These are phyloP conservation scores for Hylaea fasciaria DNA, from an alignment of 2,888 invertebrate genomes.

Conservation along the genomic window DNA sequence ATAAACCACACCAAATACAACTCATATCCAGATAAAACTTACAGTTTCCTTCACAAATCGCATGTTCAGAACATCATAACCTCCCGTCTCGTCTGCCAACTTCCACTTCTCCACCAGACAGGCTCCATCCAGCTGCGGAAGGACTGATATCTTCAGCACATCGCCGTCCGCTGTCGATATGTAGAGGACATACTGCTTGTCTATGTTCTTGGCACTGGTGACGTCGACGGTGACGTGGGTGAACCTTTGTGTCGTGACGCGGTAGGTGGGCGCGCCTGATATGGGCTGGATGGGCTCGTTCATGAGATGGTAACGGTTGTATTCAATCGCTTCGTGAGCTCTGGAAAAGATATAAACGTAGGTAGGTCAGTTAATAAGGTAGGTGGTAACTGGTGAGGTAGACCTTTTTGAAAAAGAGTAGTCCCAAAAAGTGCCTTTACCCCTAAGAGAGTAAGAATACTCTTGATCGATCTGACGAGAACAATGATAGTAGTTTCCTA, in stretches of 20 bases:
- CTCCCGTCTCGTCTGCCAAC: slow-evolving; percentile 83
- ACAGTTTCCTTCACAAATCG: slow-evolving; percentile 92
- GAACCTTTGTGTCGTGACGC: slow-evolving; percentile 88
- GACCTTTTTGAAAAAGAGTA: no score
- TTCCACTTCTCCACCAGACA: slow-evolving; percentile 95
- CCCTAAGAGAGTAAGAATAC: no score
- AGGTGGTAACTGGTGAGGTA: no score
- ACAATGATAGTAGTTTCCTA: no score
- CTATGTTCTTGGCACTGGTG: slow-evolving; percentile 88
- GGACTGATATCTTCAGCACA: slow-evolving; percentile 91
- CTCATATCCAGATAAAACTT: no score
- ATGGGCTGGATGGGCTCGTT: slow-evolving; percentile 92
- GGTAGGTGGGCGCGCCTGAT: slow-evolving; percentile 88
- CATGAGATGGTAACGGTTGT: slow-evolving; percentile 93
- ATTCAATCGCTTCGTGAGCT: slow-evolving; percentile 84
- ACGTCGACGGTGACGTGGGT: slow-evolving; percentile 93
- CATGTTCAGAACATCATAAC: slow-evolving; percentile 86
- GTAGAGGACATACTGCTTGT: slow-evolving; percentile 90
- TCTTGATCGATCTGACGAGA: no score
- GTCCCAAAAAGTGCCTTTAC: no score
- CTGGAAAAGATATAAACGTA: slow-evolving; percentile 48
- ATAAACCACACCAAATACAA: no score
- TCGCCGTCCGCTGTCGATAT: slow-evolving; percentile 90
- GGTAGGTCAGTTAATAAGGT: neutral
- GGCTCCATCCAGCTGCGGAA: slow-evolving; percentile 88